phyloP scores from a whole-genome alignment of 2,888 invertebrate genomes.

The Patella pellucida region DNA sequence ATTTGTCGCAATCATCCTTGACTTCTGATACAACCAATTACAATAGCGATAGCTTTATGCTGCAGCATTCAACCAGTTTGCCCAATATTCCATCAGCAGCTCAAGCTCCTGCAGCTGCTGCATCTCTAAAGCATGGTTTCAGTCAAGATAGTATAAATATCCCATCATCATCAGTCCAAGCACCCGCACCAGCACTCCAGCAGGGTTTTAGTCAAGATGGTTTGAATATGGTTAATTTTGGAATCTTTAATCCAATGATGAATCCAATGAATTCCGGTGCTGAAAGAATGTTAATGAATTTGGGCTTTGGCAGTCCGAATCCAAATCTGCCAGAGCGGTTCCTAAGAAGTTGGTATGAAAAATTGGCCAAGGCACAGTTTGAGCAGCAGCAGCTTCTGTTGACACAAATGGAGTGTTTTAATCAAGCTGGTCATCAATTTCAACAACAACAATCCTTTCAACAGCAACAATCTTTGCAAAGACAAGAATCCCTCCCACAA shows the following conservation, averaged over 20 bases:
- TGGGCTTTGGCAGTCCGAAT: conserved; percentile 56
- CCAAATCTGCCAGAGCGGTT: conserved; percentile 64
- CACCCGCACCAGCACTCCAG: neutral
- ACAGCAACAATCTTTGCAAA: too few species aligned
- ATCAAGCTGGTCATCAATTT: too few species aligned
- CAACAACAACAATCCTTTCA: too few species aligned
- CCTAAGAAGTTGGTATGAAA: conserved; percentile 59
- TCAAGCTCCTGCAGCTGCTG: neutral
- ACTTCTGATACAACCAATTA: neutral
- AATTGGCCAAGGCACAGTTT: conserved; percentile 43
- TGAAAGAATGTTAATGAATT: conserved; percentile 53
- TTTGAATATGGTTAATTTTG: neutral
- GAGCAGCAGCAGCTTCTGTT: conserved; percentile 18
- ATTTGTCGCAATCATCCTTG: neutral
- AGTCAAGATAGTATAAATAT: neutral
- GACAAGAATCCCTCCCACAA: too few species aligned
- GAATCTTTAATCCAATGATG: conserved; percentile 21
- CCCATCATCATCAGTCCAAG: too few species aligned
- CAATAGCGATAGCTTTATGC: neutral
- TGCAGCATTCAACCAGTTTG: neutral
- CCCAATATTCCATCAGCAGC: neutral
- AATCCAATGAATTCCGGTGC: conserved; percentile 31
- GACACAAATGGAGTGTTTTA: too few species aligned
- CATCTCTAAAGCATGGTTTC: neutral
- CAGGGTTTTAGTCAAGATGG: neutral